Conservation (phyloP, 2,888 invertebrate genomes). For the Lepidochitona cinerea region DNA sequence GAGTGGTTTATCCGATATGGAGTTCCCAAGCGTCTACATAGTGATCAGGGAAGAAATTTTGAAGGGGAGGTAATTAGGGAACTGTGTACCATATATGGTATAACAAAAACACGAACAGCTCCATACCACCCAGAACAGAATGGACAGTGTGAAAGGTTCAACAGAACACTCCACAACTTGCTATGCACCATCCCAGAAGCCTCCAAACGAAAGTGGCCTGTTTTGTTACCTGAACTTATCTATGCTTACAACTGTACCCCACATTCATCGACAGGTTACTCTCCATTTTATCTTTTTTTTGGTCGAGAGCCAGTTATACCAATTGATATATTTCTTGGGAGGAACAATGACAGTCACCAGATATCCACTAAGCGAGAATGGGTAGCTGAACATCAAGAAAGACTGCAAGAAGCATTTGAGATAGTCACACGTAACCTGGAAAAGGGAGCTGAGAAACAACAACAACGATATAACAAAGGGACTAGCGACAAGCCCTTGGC, state of each 20-base stretch:
- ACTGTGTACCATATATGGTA: constrained; percentile 28
- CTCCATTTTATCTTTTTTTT: constrained; percentile 19
- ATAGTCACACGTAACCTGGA: no score
- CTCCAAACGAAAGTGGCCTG: constrained; percentile 31
- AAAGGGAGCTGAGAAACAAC: no score
- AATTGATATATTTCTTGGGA: constrained; percentile 17
- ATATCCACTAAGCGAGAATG: no score
- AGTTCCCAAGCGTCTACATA: constrained; percentile 33
- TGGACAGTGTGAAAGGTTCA: constrained; percentile 38
- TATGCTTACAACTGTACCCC: constrained; percentile 21
- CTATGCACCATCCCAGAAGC: constrained; percentile 24
- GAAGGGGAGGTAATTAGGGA: constrained; percentile 27
- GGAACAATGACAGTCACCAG: no score
- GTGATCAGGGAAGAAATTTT: constrained; percentile 36
- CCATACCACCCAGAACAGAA: constrained; percentile 38
- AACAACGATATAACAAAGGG: no score
- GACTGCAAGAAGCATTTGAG: no score
- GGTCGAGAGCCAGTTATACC: constrained; percentile 21
- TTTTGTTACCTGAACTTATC: constrained; percentile 28
- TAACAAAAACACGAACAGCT: constrained; percentile 31
- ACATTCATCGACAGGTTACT: constrained; percentile 14
- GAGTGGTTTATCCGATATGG: constrained; percentile 37
- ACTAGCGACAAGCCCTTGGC: no score
- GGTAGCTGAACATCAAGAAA: no score
- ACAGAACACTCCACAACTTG: constrained; percentile 33